phyloP scores from a whole-genome alignment of 2,888 invertebrate genomes.

The Plagodis dolabraria region DNA sequence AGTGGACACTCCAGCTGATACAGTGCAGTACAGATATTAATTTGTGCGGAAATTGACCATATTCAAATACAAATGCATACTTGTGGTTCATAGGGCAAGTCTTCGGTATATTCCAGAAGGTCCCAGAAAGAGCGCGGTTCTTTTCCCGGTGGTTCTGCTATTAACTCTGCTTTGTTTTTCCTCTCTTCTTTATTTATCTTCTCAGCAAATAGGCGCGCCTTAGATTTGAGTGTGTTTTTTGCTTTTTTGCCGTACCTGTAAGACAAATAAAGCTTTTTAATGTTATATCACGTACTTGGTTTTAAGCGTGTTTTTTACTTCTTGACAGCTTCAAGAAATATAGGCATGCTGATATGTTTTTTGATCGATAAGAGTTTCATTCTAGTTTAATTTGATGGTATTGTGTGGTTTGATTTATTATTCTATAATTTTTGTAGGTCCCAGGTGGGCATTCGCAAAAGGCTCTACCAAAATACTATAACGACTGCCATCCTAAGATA shows the following conservation, averaged over 20 bases:
- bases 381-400: no score
- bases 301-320: no score
- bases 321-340: no score
- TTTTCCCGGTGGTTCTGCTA: conserved; percentile 92
- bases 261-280: background rate
- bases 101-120: conserved; percentile 85
- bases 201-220: conserved; percentile 96
- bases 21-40: no score
- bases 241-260: conserved; percentile 89
- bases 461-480: no score
- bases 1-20: no score
- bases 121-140: conserved; percentile 95
- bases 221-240: conserved; percentile 95
- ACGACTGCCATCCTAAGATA: no score
- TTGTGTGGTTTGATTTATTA: no score
- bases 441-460: no score
- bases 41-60: background rate
- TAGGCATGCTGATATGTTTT: no score
- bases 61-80: conserved; percentile 40
- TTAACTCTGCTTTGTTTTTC: conserved; percentile 96
- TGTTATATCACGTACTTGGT: background rate
- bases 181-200: conserved; percentile 99
- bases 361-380: no score
- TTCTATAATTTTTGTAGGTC: no score
- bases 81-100: conserved; percentile 70